Evolutionary conservation across 2,797 vertebrate species (phyloP), one percentile per base, ranked within the genome.

Genomic region (Setipinna tenuifilis): DNA sequence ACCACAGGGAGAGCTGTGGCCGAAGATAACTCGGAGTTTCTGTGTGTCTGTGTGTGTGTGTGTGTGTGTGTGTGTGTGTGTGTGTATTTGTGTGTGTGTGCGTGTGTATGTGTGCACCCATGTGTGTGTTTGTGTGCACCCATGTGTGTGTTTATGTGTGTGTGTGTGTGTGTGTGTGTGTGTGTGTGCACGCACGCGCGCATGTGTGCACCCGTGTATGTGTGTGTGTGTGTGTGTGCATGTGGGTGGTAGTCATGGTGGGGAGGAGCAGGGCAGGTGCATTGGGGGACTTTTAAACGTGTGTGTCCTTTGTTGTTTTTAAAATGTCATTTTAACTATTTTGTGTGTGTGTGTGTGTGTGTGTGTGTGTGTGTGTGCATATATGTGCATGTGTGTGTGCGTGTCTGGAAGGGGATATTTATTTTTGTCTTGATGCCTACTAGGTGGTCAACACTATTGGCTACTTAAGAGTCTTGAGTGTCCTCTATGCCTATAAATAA

Each of bases 11-110:
- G 85, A 88, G 84, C 62, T 58, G 28, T 17, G 58, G 82, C 50
- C 82, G 85, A 83, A 81, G 82, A 83, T 86, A 58, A 75, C 61
- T 86, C 82, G 86, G 86, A 82, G 68, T 75, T 84, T 82, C 41
- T 46, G 28, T 41, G 62, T 44, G 16, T 44, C 50, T 28, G 25
- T 31, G 25, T 57, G 44, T 68, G 59, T 41, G 25, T 62, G 41
- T 71, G 61, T 71, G 35, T 75, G 62, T 82, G 44, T 78, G 71
- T 78, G 71, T 71, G 65, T 71, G 85, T 75, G 25, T 35, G 83
- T 58, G 81, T 83, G 86, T 81, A 82, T 68, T 54, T 81, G 21
- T 80, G 81, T 68, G 14, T 14, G 17, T 28, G 85, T 84, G 78
- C 71, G 61, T 62, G 80, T 68, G 68, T 82, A 82, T 59, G 65